Conservation (phyloP, 2,888 invertebrate genomes). For the Ptilodon capucinus region DNA sequence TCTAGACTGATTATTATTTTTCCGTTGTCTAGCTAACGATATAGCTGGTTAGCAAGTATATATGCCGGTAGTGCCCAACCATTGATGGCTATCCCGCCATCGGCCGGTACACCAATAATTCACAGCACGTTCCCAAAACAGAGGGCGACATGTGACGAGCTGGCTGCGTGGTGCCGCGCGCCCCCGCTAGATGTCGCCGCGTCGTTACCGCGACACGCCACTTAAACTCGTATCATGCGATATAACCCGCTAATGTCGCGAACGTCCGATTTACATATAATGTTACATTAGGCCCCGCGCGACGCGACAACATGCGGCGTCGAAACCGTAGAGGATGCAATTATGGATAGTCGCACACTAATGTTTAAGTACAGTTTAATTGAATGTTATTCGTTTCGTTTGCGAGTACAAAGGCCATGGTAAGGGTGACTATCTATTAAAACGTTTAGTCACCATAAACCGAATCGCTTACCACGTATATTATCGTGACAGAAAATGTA, state of each 20-base stretch:
- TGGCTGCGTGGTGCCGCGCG: constrained; percentile 3
- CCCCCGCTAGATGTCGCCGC: constrained; percentile 10
- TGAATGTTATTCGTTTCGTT: too few species aligned
- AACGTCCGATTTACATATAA: constrained; percentile 36
- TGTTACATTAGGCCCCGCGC: constrained; percentile 10
- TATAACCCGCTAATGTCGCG: constrained; percentile 41
- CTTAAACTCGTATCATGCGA: constrained; percentile 55
- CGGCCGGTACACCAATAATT: background rate
- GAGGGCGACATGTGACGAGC: background rate
- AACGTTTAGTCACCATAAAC: too few species aligned
- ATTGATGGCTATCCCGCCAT: background rate
- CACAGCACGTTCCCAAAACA: background rate
- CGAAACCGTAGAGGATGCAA: background rate
- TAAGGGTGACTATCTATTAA: too few species aligned
- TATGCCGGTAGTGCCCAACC: too few species aligned
- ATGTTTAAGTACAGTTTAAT: background rate
- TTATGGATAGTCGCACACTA: background rate
- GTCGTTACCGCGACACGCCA: constrained; percentile 33
- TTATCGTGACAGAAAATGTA: background rate
- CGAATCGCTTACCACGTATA: too few species aligned
- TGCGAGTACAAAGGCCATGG: too few species aligned
- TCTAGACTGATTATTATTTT: too few species aligned
- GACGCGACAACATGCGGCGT: constrained; percentile 1
- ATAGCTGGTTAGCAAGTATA: too few species aligned
- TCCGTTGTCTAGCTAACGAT: too few species aligned